Evolutionary conservation across 2,113 vertebrate genomes (phyloP).

Genomic region (Barnardius zonarius): DNA sequence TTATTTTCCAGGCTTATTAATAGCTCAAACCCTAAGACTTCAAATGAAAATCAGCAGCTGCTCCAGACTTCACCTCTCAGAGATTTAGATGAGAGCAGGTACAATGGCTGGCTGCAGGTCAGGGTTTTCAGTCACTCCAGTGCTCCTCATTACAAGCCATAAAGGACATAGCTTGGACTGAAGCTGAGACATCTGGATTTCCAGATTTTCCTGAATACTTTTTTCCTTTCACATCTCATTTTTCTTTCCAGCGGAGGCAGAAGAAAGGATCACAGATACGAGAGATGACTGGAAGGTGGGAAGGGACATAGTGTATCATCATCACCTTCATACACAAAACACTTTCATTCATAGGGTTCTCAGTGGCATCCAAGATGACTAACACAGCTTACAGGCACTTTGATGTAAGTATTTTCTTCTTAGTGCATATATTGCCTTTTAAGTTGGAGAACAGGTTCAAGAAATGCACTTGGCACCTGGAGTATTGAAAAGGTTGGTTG

Average conservation of each 20-base stretch:
- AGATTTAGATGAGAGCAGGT: slow-evolving; percentile 27
- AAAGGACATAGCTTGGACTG: neutral
- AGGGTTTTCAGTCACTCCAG: neutral
- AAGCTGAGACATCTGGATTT: neutral
- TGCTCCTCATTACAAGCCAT: neutral
- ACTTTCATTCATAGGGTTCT: neutral
- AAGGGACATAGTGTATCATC: neutral
- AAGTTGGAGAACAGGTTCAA: neutral
- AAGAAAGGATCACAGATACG: neutral
- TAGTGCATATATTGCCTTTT: neutral
- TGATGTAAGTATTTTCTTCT: neutral
- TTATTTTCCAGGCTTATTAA: slow-evolving; percentile 60
- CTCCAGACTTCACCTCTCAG: slow-evolving; percentile 55
- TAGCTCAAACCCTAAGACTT: slow-evolving; percentile 8
- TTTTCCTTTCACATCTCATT: neutral
- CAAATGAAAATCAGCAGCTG: slow-evolving; percentile 40
- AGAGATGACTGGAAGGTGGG: neutral
- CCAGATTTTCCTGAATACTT: neutral
- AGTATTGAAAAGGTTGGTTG: neutral
- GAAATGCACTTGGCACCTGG: neutral
- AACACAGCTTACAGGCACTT: neutral
- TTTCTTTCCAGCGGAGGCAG: neutral
- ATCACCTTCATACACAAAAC: neutral
- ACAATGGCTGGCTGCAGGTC: neutral
- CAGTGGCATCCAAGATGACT: neutral